Base-by-base conservation (phyloP, 2,113 vertebrate genomes). In the Platysteira castanea region DNA sequence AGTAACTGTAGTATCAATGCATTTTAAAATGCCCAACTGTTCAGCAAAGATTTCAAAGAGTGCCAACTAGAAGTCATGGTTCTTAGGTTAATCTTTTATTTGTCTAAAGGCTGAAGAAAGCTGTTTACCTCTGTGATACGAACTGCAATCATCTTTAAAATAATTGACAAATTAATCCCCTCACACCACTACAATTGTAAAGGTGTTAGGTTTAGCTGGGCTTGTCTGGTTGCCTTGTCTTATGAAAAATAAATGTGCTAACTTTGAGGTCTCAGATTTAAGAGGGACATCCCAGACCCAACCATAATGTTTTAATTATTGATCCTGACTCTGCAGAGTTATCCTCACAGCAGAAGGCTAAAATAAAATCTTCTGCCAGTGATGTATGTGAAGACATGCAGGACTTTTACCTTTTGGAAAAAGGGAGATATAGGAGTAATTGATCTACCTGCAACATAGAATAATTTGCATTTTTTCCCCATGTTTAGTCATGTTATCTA, bases 91-190 rank as follows among this genome's bases (percentile, higher is more conserved):
- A 97, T 98, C 96, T 97, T 97, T 94, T 96, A 96, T 97, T 98
- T 97, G 95, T 97, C 94, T 96, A 86, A 97, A 97, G 89, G 94
- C 96, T 97, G 87, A 97, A 97, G 87, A 94, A 97, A 96, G 42
- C 87, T 96, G 85, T 98, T 97, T 97, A 13, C 41, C 82, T 96
- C 73, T 97, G 92, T 97, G 94, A 94, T 98, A 97, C 80, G 91
- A 97, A 96, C 94, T 96, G 93, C 94, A 97, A 64, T 97, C 79
- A 92, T 84, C 97, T 98, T 98, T 95, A 98, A 97, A 98, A 97
- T 97, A 98, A 98, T 98, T 97, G 97, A 97, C 93, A 95, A 96
- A 98, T 98, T 98, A 98, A 98, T 98, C 93, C 94, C 76, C 84
- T 96, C 77, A 91, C 81, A 97, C 86, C 35, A 24, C 70, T 96